Evolutionary conservation across 2,113 vertebrate genomes (phyloP).

Genomic region (Eublepharis macularius): DNA sequence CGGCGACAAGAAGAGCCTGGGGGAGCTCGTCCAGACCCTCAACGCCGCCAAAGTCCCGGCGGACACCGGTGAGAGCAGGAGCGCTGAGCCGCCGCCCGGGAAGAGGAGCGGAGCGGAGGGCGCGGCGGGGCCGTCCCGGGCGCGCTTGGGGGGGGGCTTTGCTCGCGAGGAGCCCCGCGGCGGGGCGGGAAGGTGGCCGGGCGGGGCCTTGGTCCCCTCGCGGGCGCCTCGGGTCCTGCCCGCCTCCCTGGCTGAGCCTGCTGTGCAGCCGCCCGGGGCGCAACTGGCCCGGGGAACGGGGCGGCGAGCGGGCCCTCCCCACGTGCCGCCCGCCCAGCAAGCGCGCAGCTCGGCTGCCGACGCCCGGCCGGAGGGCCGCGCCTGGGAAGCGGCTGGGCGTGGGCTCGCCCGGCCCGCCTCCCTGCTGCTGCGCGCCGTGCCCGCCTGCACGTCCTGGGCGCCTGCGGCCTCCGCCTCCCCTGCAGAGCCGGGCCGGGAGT

Average conservation of each 20-base stretch:
- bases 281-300: constrained; percentile 34
- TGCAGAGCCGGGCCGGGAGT: background rate
- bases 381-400: background rate
- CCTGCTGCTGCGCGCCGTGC: background rate
- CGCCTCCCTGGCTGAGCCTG: background rate
- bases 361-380: no score
- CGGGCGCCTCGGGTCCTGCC: constrained; percentile 19
- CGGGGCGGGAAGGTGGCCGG: constrained; percentile 30
- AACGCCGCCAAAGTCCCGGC: constrained; percentile 85
- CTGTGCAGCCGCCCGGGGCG: background rate
- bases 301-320: background rate
- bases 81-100: no score
- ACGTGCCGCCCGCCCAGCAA: no score
- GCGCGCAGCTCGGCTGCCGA: no score
- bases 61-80: constrained; percentile 84
- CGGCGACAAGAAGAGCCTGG: constrained; percentile 91
- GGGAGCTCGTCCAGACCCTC: constrained; percentile 87
- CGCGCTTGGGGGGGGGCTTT: no score
- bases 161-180: no score
- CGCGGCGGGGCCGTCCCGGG: background rate
- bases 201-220: constrained; percentile 49
- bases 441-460: constrained; percentile 10
- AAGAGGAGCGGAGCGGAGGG: background rate
- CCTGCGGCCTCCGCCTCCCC: background rate
- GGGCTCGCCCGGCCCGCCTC: no score